These are phyloP conservation scores for Numida meleagris DNA, from an alignment of 2,113 vertebrate genomes.

Conservation along the genomic window DNA sequence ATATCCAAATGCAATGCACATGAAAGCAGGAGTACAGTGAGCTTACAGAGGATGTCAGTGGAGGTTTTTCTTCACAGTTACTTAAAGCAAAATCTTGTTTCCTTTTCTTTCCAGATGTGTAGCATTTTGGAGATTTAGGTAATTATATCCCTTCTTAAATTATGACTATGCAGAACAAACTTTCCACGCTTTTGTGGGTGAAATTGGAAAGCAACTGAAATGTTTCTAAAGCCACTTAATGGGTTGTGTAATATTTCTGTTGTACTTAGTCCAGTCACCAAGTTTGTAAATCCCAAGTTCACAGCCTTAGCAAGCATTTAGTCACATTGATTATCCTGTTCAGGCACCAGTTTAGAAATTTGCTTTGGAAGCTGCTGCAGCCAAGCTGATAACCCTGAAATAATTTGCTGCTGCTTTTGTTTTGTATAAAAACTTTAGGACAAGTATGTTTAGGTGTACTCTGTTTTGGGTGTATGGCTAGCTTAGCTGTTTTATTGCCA, in stretches of 20 bases:
- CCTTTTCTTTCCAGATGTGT: conserved; percentile 14
- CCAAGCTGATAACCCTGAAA: conserved; percentile 35
- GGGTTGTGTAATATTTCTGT: conserved; percentile 38
- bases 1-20: conserved; percentile 29
- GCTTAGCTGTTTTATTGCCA: not conserved
- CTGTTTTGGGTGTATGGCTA: not conserved
- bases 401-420: not conserved
- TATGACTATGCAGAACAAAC: conserved; percentile 37
- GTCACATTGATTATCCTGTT: conserved; percentile 13
- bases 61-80: conserved; percentile 57
- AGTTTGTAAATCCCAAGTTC: conserved; percentile 34
- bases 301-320: not conserved
- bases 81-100: conserved; percentile 57
- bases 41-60: conserved; percentile 5
- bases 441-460: not conserved
- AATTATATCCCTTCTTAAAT: conserved; percentile 60
- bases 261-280: conserved; percentile 30
- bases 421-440: not conserved
- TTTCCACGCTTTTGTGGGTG: conserved; percentile 39
- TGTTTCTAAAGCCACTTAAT: conserved; percentile 53
- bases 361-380: conserved; percentile 11
- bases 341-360: conserved; percentile 11
- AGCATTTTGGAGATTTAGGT: conserved; percentile 53
- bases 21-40: conserved; percentile 52
- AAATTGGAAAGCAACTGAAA: conserved; percentile 57